Evolutionary conservation across 1,140 invertebrate genomes (phyloP), one percentile per base, ranked within the genome.

Genomic region (Cephus cinctus): DNA sequence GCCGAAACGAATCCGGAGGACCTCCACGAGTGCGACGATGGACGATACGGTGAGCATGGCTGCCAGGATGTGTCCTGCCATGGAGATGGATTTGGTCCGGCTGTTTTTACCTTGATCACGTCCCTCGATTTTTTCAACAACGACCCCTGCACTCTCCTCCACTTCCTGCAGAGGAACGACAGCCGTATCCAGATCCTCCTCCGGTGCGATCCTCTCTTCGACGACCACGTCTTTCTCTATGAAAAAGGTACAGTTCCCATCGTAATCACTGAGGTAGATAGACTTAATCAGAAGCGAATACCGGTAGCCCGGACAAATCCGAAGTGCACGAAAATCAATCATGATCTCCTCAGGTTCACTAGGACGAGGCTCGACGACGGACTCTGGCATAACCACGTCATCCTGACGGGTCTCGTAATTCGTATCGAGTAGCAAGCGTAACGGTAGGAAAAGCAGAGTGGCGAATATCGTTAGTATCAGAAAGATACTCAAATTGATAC

Each of bases 1-100:
- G 42, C 56, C 58, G 48, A 71, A 63, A 32, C 65, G 61, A 48
- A 66, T 65, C 35, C 58, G 53, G n/a, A 71, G 25, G 22, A 69
- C 64, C 55, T 71, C 69, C 23, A 69, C 55, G 34, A 71, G 43
- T 39, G 69, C 69, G 15, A 61, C 61, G n/a, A 71, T 56, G 8
- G 61, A 55, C 21, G 65, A 71, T 46, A 68, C 56, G 22, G 66
- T 47, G 18, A 71, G 57, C 69, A 71, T 69, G 36, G 53, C 52
- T 19, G 60, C 63, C 5, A 71, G 56, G 44, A 71, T 70, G 31
- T 69, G 64, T 16, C 61, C 67, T 8, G 66, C 68, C 11, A 71
- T 53, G 16, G 58, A 57, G 32, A 64, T 47, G 2, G 60, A 65
- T 50, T 69, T 68, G 30, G 54, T 54, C 38, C 54, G 55, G 35